These are phyloP conservation scores for Drosophila cyrtoloma DNA, from an alignment of 2,888 invertebrate genomes.

Conservation along the genomic window DNA sequence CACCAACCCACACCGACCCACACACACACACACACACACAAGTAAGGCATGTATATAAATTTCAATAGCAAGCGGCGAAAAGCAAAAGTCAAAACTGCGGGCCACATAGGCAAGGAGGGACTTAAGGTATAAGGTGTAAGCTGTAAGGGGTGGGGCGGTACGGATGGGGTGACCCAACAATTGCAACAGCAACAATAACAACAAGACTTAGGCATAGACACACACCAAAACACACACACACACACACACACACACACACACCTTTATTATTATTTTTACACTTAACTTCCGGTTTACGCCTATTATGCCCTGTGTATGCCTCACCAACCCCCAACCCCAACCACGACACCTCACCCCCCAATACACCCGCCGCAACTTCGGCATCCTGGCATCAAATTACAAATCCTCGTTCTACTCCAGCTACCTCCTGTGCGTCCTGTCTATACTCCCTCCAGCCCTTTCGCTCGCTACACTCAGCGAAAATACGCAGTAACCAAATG, in stretches of 20 bases:
- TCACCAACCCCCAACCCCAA: slow-evolving; percentile 1
- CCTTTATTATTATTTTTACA: slow-evolving; percentile 82
- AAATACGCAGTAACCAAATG: background rate
- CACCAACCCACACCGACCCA: slow-evolving; percentile 25
- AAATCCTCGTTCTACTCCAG: slow-evolving; percentile 50
- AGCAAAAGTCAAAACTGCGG: slow-evolving; percentile 64
- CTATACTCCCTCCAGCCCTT: slow-evolving; percentile 5
- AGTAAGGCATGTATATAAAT: slow-evolving; percentile 60
- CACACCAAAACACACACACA: slow-evolving; percentile 23
- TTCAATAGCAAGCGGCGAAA: slow-evolving; percentile 66
- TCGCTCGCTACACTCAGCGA: background rate
- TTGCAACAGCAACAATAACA: slow-evolving; percentile 31
- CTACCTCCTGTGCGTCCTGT: slow-evolving; percentile 26
- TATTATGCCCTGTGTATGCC: slow-evolving; percentile 59
- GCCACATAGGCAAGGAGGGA: slow-evolving; percentile 14
- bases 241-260: slow-evolving; percentile 50
- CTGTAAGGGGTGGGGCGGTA: background rate
- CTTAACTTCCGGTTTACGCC: slow-evolving; percentile 82
- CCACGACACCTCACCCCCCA: slow-evolving; percentile 1
- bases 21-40: slow-evolving; percentile 14
- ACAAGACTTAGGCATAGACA: slow-evolving; percentile 31
- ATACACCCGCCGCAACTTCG: slow-evolving; percentile 7
- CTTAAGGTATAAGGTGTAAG: background rate
- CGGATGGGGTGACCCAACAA: slow-evolving; percentile 10
- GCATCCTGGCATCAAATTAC: slow-evolving; percentile 75